Base-by-base conservation (phyloP, 2,888 invertebrate species). In the Dione vanillae region DNA sequence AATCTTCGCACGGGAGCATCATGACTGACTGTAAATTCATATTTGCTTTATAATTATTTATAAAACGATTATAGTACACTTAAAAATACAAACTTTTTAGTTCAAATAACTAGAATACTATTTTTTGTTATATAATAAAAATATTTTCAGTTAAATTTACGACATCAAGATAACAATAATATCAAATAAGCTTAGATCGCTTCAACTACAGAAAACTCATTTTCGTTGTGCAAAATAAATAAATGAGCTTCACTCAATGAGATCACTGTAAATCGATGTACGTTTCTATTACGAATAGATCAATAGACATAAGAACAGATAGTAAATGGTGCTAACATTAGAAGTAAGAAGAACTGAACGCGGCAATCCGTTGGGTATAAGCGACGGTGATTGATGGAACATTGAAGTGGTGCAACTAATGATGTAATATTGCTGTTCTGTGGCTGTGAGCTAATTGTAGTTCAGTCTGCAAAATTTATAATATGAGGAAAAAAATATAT, bases 371-470 rank as follows among this genome's bases (percentile, higher is more conserved):
- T 37, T 37, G 64, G 64, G 64, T 64, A 64, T 64, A 49, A 49
- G 64, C 37, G 64, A 77, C 69, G 70, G 77, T 82, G 82, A 82
- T 82, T 82, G 82, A 82, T 82, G 82, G 76, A 81, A 80, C 75
- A 75, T 77, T 79, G 77, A 77, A 75, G 74, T 77, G 78, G 65
- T 65, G 69, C 43, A 67, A 37, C 35, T 58, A 40, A 12, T 45
- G 16, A 27, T 47, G 64, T 47, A 37, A 64, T 37, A 8, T 47
- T 6, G n/a, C 27, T 64, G 8, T 59, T 45, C n/a, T n/a, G 43
- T 43, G 27, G 10, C 20, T 14, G 6, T 27, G 11, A 49, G 16
- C 6, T 11, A 19, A 6, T 40, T 40, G 40, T 40, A 40, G 9
- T 8, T 40, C 9, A 11, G 9, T 40, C 40, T 40, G 2, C 40